Evolutionary conservation across 2,888 invertebrate genomes (phyloP).

Genomic region (Mongoloraphidia duomilia): DNA sequence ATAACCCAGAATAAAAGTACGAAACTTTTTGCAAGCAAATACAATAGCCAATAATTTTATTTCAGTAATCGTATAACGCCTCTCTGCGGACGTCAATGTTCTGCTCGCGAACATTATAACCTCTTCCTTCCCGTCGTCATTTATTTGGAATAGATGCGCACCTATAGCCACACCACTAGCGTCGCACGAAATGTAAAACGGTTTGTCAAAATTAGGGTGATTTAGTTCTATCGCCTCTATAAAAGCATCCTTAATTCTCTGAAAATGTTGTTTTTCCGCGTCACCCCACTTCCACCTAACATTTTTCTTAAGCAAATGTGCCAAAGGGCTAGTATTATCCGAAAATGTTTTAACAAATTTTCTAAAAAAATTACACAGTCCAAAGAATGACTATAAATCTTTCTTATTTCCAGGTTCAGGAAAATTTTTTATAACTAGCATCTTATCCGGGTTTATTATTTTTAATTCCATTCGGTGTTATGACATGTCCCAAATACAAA

Average conservation of each 20-base stretch:
- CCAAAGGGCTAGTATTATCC: neutral
- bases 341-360: neutral
- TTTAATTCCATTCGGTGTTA: neutral
- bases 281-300: neutral
- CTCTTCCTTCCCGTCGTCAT: too few species aligned
- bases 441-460: neutral
- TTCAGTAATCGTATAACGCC: neutral
- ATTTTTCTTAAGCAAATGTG: neutral
- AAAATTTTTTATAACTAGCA: neutral
- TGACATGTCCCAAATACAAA: neutral
- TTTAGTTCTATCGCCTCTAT: neutral
- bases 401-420: neutral
- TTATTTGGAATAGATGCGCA: too few species aligned
- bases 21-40: neutral
- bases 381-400: neutral
- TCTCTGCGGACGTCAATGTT: neutral
- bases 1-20: neutral
- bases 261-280: neutral
- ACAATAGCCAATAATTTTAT: neutral
- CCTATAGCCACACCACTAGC: neutral
- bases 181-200: neutral
- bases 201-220: neutral
- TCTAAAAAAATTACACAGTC: neutral
- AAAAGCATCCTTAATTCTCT: neutral
- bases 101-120: too few species aligned